Conservation (phyloP, 1,140 invertebrate species). For the Euura lappo region DNA sequence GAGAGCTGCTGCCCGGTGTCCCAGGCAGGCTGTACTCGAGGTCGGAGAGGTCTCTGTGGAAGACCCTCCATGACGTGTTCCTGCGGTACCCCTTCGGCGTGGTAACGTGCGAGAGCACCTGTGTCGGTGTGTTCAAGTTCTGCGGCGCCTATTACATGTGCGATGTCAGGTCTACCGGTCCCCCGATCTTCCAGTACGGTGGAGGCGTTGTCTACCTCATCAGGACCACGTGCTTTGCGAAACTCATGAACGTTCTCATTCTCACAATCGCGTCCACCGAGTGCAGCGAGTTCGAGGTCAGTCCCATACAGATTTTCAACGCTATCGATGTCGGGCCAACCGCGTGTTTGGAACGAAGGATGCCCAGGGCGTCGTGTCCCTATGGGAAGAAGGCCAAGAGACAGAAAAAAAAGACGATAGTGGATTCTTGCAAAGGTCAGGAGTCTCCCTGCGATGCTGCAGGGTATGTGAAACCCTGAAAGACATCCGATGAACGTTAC, state of each 20-base stretch:
- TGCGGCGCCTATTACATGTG: slow-evolving; percentile 46
- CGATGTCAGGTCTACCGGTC: slow-evolving; percentile 42
- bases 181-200: slow-evolving; percentile 42
- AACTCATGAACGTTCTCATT: slow-evolving; percentile 38
- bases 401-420: slow-evolving; percentile 22
- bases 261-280: slow-evolving; percentile 42
- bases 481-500: no score
- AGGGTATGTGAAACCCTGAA: background rate
- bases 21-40: slow-evolving; percentile 36
- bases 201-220: slow-evolving; percentile 38
- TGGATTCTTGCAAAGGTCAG: slow-evolving; percentile 22
- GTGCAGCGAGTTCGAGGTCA: slow-evolving; percentile 40
- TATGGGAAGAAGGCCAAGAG: slow-evolving; percentile 10
- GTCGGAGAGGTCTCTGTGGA: slow-evolving; percentile 33
- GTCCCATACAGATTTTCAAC: slow-evolving; percentile 41
- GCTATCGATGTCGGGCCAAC: slow-evolving; percentile 29
- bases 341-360: background rate
- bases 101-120: slow-evolving; percentile 41
- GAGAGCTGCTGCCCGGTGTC: slow-evolving; percentile 30
- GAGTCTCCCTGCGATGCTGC: background rate
- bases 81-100: slow-evolving; percentile 36
- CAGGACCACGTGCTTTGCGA: slow-evolving; percentile 36
- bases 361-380: slow-evolving; percentile 13
- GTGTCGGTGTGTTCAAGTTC: slow-evolving; percentile 45
- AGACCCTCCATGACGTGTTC: slow-evolving; percentile 37